A percentile compares a stretch with the other conserved stretches of the same genome.
phyloP scores from a whole-genome alignment of 2,888 invertebrate species.

The Drosophila mayaguana region DNA sequence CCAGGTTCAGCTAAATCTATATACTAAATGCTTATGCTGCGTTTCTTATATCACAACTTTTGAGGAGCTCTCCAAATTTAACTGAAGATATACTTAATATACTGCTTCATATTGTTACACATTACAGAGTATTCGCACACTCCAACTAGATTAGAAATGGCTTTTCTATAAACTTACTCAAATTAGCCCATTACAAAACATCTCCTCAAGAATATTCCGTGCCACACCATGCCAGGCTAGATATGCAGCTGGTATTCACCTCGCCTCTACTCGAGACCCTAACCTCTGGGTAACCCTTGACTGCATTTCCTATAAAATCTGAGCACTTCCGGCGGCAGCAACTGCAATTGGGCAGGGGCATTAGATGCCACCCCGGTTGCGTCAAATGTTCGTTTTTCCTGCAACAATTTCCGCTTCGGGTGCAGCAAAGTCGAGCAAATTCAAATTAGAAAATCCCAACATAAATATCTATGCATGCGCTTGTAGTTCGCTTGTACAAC shows the following conservation, averaged over 20 bases:
- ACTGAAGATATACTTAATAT: neutral
- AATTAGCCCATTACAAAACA: neutral
- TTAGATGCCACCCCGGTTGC: slow-evolving; percentile 43
- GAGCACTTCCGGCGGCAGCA: slow-evolving; percentile 18
- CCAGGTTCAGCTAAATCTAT: too few relatives aligned
- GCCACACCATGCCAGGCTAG: neutral
- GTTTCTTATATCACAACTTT: too few relatives aligned
- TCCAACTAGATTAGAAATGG: neutral
- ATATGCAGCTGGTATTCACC: slow-evolving; percentile 40
- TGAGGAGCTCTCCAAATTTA: neutral
- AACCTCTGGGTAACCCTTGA: slow-evolving; percentile 56
- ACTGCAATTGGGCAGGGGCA: slow-evolving; percentile 13
- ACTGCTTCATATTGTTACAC: too few relatives aligned
- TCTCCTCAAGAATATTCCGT: neutral
- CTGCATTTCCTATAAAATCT: slow-evolving; percentile 70
- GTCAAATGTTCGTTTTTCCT: slow-evolving; percentile 64
- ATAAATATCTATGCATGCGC: slow-evolving; percentile 75
- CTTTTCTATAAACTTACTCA: neutral
- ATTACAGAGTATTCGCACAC: neutral
- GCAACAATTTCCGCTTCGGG: slow-evolving; percentile 76
- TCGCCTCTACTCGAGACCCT: slow-evolving; percentile 38
- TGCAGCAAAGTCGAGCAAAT: slow-evolving; percentile 73
- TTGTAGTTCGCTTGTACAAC: slow-evolving; percentile 67
- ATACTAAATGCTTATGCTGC: neutral
- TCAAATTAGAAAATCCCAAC: slow-evolving; percentile 76